Evolutionary conservation across 2,888 invertebrate species (phyloP).

Genomic region (Odontocerum albicorne): DNA sequence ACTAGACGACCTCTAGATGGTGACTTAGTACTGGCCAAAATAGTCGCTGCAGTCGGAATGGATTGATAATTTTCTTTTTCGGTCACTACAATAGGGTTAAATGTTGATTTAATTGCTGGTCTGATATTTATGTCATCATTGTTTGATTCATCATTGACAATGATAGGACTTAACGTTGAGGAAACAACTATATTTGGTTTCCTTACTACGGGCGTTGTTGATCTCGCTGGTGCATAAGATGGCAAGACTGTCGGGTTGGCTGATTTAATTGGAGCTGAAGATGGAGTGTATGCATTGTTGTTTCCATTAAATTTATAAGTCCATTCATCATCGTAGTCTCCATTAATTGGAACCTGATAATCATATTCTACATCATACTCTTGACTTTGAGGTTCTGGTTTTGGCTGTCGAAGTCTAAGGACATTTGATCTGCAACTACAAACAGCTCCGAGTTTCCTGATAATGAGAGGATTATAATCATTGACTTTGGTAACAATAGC

Average conservation of each 20-base stretch:
- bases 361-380: slow-evolving; percentile 39
- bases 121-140: slow-evolving; percentile 39
- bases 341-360: slow-evolving; percentile 45
- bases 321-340: slow-evolving; percentile 44
- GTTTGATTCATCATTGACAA: slow-evolving; percentile 56
- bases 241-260: slow-evolving; percentile 19
- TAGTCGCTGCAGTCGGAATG: neutral
- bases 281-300: slow-evolving; percentile 14
- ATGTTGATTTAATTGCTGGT: slow-evolving; percentile 22
- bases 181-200: slow-evolving; percentile 44
- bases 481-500: slow-evolving; percentile 68
- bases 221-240: slow-evolving; percentile 17
- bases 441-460: slow-evolving; percentile 72
- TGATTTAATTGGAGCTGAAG: slow-evolving; percentile 19
- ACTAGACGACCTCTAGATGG: slow-evolving; percentile 13
- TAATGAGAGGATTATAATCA: slow-evolving; percentile 69
- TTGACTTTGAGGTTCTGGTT: slow-evolving; percentile 41
- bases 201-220: slow-evolving; percentile 41
- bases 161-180: slow-evolving; percentile 53
- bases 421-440: slow-evolving; percentile 69
- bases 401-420: slow-evolving; percentile 46
- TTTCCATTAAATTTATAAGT: slow-evolving; percentile 41
- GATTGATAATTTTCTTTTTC: slow-evolving; percentile 25
- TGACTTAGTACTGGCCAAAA: slow-evolving; percentile 4
- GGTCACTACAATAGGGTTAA: slow-evolving; percentile 26